These are phyloP conservation scores for Odontomyia ornata DNA, from an alignment of 2,888 invertebrate genomes.

Conservation along the genomic window DNA sequence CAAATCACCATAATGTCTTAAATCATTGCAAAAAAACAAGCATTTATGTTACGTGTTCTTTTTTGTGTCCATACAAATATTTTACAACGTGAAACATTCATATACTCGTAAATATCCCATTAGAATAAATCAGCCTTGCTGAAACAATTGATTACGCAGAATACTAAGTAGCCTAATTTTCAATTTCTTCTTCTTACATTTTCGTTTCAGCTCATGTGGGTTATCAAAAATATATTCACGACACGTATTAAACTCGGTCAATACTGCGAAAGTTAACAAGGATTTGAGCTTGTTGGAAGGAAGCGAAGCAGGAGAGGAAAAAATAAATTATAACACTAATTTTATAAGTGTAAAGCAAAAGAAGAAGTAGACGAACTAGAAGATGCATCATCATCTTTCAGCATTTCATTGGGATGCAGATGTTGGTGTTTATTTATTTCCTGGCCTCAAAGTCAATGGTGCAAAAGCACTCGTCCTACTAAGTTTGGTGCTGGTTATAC, in stretches of 20 bases:
- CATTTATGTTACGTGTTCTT: no score
- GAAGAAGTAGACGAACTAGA: no score
- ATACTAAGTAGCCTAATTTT: slow-evolving; percentile 15
- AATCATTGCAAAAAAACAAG: no score
- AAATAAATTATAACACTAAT: not conserved
- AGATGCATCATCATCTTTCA: slow-evolving; percentile 64
- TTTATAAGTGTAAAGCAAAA: not conserved
- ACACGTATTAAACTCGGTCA: slow-evolving; percentile 6
- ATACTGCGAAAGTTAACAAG: not conserved
- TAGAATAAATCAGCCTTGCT: slow-evolving; percentile 14
- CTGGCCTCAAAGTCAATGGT: slow-evolving; percentile 68
- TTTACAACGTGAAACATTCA: no score
- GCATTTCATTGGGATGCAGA: slow-evolving; percentile 74
- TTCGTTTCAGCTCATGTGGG: slow-evolving; percentile 22
- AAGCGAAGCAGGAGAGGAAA: not conserved
- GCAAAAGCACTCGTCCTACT: slow-evolving; percentile 68
- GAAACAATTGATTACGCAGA: not conserved
- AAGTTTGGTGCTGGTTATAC: slow-evolving; percentile 69
- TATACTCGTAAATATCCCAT: not conserved
- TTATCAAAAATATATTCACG: not conserved
- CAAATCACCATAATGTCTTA: no score
- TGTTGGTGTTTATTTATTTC: slow-evolving; percentile 72
- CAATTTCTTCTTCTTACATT: not conserved
- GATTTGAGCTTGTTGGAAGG: not conserved
- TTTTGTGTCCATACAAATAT: no score